Conservation (phyloP, 2,888 invertebrate species). For the Troilus luridus region DNA sequence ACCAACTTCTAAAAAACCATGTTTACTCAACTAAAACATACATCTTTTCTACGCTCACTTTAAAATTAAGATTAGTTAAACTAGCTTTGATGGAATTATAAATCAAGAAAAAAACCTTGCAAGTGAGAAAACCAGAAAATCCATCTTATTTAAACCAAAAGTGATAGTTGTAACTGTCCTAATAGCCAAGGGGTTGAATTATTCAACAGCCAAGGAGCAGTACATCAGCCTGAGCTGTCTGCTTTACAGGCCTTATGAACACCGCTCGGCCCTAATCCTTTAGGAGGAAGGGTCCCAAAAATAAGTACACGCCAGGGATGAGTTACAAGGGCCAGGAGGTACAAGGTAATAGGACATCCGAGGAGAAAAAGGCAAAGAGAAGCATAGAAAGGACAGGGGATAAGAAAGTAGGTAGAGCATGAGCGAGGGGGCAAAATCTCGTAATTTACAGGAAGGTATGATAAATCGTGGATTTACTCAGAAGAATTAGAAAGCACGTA, state of each 20-base stretch:
- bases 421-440: neutral
- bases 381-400: neutral
- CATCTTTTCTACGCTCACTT: neutral
- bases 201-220: neutral
- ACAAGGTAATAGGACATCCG: neutral
- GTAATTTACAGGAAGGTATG: neutral
- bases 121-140: slow-evolving; percentile 1
- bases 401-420: neutral
- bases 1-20: too few relatives aligned
- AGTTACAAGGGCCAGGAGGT: neutral
- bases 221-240: neutral
- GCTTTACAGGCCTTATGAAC: neutral
- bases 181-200: neutral
- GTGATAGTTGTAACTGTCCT: slow-evolving; percentile 29
- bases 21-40: too few relatives aligned
- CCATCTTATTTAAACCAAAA: neutral
- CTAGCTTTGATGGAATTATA: neutral
- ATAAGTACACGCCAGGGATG: neutral
- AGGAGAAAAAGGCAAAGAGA: neutral
- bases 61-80: neutral
- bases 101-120: neutral
- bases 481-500: slow-evolving; percentile 13
- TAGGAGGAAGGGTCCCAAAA: neutral
- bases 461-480: slow-evolving; percentile 25
- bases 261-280: slow-evolving; percentile 2